A percentile compares a stretch with the other conserved stretches of the same genome.
Conservation (phyloP, 2,797 vertebrate species). For the Cynopterus sphinx region DNA sequence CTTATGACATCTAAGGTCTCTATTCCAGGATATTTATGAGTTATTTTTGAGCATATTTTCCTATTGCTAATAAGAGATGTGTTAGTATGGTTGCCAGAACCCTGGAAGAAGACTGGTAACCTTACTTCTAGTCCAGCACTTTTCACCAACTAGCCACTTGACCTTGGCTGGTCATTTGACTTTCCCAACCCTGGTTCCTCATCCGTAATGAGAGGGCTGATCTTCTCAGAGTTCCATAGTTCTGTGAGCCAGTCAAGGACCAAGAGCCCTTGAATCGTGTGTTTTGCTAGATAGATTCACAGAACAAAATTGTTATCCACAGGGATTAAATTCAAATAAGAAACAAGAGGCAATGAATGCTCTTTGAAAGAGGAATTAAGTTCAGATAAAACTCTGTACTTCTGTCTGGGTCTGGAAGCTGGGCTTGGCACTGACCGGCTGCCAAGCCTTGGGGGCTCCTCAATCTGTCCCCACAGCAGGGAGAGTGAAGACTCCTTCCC, state of each 20-base stretch:
- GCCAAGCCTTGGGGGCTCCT: constrained; percentile 22
- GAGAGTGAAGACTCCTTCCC: constrained; percentile 49
- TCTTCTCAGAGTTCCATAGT: neutral
- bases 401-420: constrained; percentile 43
- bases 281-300: constrained; percentile 5
- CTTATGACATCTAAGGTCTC: neutral
- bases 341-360: constrained; percentile 15
- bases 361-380: constrained; percentile 39
- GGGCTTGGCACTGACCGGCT: constrained; percentile 21
- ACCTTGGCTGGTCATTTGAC: neutral
- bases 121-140: neutral
- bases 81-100: neutral
- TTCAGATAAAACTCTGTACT: constrained; percentile 1
- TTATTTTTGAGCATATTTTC: neutral
- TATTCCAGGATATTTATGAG: neutral
- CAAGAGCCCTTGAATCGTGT: constrained; percentile 7
- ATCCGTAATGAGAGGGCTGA: neutral
- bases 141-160: neutral
- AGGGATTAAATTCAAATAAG: constrained; percentile 57
- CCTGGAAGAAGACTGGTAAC: neutral
- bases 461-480: constrained; percentile 59
- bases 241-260: constrained; percentile 12
- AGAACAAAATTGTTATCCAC: constrained; percentile 28
- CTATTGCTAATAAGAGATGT: constrained; percentile 17
- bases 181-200: neutral